Base-by-base conservation (phyloP, 2,888 invertebrate species). In the Ophraella communa region DNA sequence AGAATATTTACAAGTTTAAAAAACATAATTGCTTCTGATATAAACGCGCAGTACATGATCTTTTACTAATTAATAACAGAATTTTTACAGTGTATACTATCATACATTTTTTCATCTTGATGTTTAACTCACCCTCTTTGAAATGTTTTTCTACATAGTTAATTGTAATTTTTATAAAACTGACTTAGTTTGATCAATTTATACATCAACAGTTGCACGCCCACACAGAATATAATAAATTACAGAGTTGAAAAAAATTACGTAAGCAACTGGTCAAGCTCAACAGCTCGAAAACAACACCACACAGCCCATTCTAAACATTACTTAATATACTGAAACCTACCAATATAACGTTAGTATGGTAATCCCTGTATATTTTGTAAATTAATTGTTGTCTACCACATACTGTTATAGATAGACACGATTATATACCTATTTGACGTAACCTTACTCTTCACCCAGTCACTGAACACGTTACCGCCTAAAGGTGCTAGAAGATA, bases 341-440 rank as follows among this genome's bases (percentile, higher is more conserved):
- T n/a, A 35, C 3, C 11, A n/a, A n/a, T 35, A 4, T 1, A n/a
- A 14, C 35, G 11, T 35, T 1, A 35, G 35, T 4, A n/a, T 35
- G 35, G 11, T 14, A 35, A 30, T 10, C 8, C 30, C 11, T 1
- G 27, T 27, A 8, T 7, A 8, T 27, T 33, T 33, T 10, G 4
- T n/a, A 33, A n/a, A n/a, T 11, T 4, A 24, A 24, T 24, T 4
- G 24, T 7, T 4, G 24, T 24, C 45, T 63, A 64, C 64, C 67
- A 67, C 64, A 62, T 65, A 65, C 67, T 51, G 67, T 52, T 67
- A 57, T 27, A 39, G 61, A 61, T 61, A 67, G 60, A 67, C 64
- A 64, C 58, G 67, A 64, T 58, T n/a, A n/a, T n/a, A n/a, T n/a
- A n/a, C n/a, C n/a, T 53, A 64, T 64, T 52, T 51, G 44, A 52